Evolutionary conservation across 2,113 vertebrate species (phyloP).

Genomic region (Tragulus kanchil): DNA sequence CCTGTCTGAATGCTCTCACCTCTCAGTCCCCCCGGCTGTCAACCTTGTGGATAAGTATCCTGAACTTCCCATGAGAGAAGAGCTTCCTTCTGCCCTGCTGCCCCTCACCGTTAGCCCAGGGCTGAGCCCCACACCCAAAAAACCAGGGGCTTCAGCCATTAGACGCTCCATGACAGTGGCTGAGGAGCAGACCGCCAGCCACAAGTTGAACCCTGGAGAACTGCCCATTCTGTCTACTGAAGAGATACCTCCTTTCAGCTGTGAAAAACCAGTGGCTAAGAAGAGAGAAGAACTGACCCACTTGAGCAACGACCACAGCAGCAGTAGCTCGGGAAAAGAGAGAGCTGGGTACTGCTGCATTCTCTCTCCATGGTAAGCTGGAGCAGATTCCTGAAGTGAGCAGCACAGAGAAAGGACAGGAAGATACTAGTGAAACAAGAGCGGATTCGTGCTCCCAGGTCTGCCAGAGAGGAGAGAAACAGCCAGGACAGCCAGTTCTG

Average conservation of each 20-base stretch:
- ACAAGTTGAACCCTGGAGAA: not conserved
- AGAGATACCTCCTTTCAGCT: conserved; percentile 46
- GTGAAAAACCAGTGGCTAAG: conserved; percentile 80
- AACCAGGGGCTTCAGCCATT: conserved; percentile 86
- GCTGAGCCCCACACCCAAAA: conserved; percentile 82
- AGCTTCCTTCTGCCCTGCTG: conserved; percentile 79
- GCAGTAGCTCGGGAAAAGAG: conserved; percentile 46
- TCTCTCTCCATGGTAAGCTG: conserved; percentile 78
- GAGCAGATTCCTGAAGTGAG: conserved; percentile 87
- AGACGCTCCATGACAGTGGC: conserved; percentile 93
- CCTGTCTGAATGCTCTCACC: conserved; percentile 96
- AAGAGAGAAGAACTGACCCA: conserved; percentile 72
- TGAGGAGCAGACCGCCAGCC: conserved; percentile 88
- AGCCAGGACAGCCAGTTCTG: conserved; percentile 72
- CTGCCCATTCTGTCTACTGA: conserved; percentile 52
- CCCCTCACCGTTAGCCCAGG: conserved; percentile 80
- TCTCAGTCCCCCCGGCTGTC: conserved; percentile 93
- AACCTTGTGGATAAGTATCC: conserved; percentile 95
- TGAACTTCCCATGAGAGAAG: conserved; percentile 83
- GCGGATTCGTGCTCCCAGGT: not conserved
- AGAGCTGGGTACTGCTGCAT: conserved; percentile 69
- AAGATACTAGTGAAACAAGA: conserved; percentile 63
- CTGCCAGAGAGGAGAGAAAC: conserved; percentile 79
- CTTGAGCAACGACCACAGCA: not conserved
- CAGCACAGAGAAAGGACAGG: conserved; percentile 75